Conservation (phyloP, 2,797 vertebrate species). For the Rhodeus uyekii region DNA sequence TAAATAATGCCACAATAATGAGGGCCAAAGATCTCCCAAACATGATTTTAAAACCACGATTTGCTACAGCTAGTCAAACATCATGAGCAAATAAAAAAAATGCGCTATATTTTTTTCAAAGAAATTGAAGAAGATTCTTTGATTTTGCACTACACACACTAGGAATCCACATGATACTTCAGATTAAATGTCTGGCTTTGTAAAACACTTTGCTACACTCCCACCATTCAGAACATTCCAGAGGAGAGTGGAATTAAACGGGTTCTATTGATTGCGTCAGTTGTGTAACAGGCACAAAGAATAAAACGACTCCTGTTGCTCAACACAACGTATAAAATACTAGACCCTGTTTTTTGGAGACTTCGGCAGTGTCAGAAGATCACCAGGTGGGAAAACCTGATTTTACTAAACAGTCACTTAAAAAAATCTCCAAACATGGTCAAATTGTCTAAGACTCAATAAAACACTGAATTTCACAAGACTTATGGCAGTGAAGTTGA, state of each 20-base stretch:
- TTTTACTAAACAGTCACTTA: background rate
- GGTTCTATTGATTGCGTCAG: background rate
- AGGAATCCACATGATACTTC: background rate
- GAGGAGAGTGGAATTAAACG: background rate
- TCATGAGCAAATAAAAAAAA: background rate
- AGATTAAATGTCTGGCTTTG: conserved; percentile 20
- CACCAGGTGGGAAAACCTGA: background rate
- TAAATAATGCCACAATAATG: background rate
- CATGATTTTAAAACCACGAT: background rate
- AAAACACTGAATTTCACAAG: background rate
- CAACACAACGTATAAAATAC: background rate
- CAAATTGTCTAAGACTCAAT: background rate
- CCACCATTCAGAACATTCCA: conserved; percentile 2
- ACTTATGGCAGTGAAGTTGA: background rate
- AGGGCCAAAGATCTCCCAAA: conserved; percentile 27
- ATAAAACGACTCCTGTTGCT: background rate
- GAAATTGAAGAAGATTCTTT: background rate
- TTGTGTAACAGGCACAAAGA: conserved; percentile 5
- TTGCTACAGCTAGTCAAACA: background rate
- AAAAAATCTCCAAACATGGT: background rate
- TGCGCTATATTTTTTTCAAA: background rate
- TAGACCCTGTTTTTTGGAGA: background rate
- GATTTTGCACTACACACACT: background rate
- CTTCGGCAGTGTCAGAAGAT: background rate
- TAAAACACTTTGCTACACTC: background rate